Evolutionary conservation across 2,797 vertebrate species (phyloP), one percentile per base, ranked within the genome.

Genomic region (Karalla daura): DNA sequence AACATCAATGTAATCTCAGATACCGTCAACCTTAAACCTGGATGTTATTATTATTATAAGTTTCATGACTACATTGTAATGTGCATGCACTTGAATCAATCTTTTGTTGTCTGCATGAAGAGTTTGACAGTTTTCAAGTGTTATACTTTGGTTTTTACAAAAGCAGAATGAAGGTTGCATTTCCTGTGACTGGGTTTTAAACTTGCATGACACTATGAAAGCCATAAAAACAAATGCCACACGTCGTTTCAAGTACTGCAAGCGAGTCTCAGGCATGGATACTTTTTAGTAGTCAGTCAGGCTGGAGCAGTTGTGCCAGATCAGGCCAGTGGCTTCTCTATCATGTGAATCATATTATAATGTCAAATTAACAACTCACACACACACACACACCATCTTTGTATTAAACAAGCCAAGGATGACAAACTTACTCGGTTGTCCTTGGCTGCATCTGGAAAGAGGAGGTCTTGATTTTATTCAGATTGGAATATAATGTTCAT

Each of bases 271-370:
- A 5, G 33, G 12, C 4, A 30, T 36, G n/a, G 3, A 11, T 24
- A 13, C 30, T 5, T 41, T 7, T 46, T 21, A 14, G 15, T 15
- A 17, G 18, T 52, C 3, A 18, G 13, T 63, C 13, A 25, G 23
- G 24, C 37, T 63, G 52, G 15, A 15, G 43, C 44, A 18, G 13
- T 54, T 52, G 28, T 69, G 27, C n/a, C 62, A 3, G 15, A 46
- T 11, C 9, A 44, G 32, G 1, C 51, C 35, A 47, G 32, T 37
- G 10, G 30, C 62, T 20, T 47, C 24, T 50, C 6, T 17, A 8
- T 71, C 59, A 69, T 76, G 40, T 69, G 72, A 76, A 17, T 55
- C 49, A 6, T 17, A 33, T 76, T 44, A 49, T 44, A 35, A 53
- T 51, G 20, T 56, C 28, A 41, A 46, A 58, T 49, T 65, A 47